Evolutionary conservation across 1,140 invertebrate species (phyloP).

Genomic region (Polypedilum vanderplanki): DNA sequence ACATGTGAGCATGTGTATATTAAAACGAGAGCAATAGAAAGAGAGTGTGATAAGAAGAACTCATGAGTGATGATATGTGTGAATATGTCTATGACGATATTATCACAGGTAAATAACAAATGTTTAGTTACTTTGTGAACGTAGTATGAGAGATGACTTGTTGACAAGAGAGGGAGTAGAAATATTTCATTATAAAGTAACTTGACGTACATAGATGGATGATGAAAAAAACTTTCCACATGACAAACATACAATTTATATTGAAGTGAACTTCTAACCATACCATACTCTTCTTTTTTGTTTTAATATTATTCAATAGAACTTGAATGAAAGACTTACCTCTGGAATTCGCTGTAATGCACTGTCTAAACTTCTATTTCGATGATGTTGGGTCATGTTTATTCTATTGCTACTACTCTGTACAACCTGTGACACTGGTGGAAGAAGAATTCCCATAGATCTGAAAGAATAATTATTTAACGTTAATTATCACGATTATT

Average conservation of each 20-base stretch:
- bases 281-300: too few relatives aligned
- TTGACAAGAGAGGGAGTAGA: not conserved
- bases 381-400: conserved; percentile 64
- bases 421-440: conserved; percentile 57
- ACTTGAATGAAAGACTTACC: conserved; percentile 45
- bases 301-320: not conserved
- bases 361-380: conserved; percentile 81
- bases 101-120: not conserved
- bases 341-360: conserved; percentile 78
- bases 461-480: conserved; percentile 44
- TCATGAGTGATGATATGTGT: not conserved
- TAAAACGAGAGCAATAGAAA: not conserved
- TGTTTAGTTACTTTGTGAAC: not conserved
- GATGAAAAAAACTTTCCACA: not conserved
- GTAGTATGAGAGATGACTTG: not conserved
- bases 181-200: not conserved
- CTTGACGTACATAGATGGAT: not conserved
- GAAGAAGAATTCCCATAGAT: conserved; percentile 69
- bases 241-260: too few relatives aligned
- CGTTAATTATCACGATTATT: not conserved
- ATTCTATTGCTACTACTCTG: conserved; percentile 41
- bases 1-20: not conserved
- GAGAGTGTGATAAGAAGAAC: conserved; percentile 3
- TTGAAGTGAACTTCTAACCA: too few relatives aligned
- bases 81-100: not conserved